phyloP scores from a whole-genome alignment of 2,797 vertebrate species.

The Acanthopagrus latus region DNA sequence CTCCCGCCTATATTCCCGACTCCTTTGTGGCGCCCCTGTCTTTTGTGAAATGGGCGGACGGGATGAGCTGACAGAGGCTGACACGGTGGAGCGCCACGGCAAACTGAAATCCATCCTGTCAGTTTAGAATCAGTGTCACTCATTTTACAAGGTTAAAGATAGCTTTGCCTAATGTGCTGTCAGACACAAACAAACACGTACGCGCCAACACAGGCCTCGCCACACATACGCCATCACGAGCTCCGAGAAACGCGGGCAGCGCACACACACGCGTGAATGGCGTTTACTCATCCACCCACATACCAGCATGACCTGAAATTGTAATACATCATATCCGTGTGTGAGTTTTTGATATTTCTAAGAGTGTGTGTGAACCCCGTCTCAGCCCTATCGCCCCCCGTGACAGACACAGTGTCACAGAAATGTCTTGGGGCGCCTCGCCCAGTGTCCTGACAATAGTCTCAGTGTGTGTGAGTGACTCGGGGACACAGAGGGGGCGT shows the following conservation, averaged over 20 bases:
- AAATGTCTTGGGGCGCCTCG: slow-evolving; percentile 80
- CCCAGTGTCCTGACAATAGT: slow-evolving; percentile 84
- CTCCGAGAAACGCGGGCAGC: neutral
- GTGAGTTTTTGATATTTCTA: slow-evolving; percentile 11
- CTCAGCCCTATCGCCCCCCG: slow-evolving; percentile 77
- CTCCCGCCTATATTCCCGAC: slow-evolving; percentile 26
- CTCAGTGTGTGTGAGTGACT: slow-evolving; percentile 85
- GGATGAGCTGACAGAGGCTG: slow-evolving; percentile 78
- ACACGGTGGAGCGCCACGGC: slow-evolving; percentile 60
- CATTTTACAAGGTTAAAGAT: slow-evolving; percentile 81
- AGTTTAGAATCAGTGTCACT: slow-evolving; percentile 81
- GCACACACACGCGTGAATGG: slow-evolving; percentile 14
- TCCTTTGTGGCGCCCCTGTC: slow-evolving; percentile 61
- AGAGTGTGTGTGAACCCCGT: slow-evolving; percentile 57
- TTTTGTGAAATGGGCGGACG: slow-evolving; percentile 70
- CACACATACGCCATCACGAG: slow-evolving; percentile 19
- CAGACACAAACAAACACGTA: slow-evolving; percentile 68
- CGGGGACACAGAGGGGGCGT: slow-evolving; percentile 83
- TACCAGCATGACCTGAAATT: slow-evolving; percentile 44
- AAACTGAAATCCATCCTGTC: slow-evolving; percentile 80
- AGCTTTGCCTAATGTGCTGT: slow-evolving; percentile 78
- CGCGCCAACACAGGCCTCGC: slow-evolving; percentile 19
- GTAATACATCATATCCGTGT: slow-evolving; percentile 42
- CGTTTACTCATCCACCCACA: slow-evolving; percentile 46
- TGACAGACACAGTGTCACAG: slow-evolving; percentile 82